Base-by-base conservation (phyloP, 2,888 invertebrate genomes). In the Seladonia tumulorum region DNA sequence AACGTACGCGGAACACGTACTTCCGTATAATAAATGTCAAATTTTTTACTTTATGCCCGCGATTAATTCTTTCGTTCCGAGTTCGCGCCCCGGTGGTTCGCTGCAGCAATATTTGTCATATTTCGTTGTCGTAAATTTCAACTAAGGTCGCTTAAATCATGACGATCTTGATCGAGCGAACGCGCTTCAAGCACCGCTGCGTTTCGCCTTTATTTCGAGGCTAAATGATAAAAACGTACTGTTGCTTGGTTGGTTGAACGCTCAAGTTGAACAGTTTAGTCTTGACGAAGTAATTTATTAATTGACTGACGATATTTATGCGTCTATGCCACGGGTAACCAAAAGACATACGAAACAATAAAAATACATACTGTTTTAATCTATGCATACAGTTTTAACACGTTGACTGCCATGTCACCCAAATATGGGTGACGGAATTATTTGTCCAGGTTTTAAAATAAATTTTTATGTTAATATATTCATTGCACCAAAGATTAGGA, bases 21-120 rank as follows among this genome's bases (percentile, higher is more conserved):
- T 79, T 80, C 81, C 74, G 63, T 63, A 77, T 72, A 85, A 87
- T 82, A 83, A 85, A 81, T 60, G 88, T 87, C 85, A 80, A 76
- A 85, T 75, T 82, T 82, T 47, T 72, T 82, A 81, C 60, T 87
- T 88, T 85, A 85, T 83, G 76, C 47, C 60, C 47, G 16, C 87
- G 80, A 81, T 85, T 85, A 87, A 81, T 75, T 81, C 72, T 47
- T 76, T 42, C 39, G 16, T 25, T 8, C 63, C 16, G 22, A 66
- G 47, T 57, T 39, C 76, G 66, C 25, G 47, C 18, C 22, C 18
- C 10, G 22, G 16, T 29, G 66, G 47, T 79, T 78, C 77, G 68
- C 45, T 5, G 63, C 8, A 25, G 68, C 68, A 66, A 77, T 73
- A 76, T 83, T 79, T 79, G 57, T 87, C 81, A 47, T 72, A 77